These are phyloP conservation scores for Lacanobia wlatinum DNA, from an alignment of 2,888 invertebrate species.

Conservation along the genomic window DNA sequence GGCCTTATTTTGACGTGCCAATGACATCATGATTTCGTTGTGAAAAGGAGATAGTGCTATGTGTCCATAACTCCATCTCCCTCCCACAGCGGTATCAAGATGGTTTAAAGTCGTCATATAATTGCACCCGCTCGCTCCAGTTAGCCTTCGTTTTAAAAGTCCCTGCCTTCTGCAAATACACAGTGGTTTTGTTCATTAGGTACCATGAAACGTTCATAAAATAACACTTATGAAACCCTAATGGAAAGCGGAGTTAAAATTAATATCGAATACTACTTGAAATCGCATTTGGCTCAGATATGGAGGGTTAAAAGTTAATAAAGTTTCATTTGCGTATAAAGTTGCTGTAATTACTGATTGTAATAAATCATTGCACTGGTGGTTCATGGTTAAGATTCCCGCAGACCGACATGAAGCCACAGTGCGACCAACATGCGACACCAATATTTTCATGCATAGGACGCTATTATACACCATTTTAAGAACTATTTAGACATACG, in stretches of 20 bases:
- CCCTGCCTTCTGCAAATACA: neutral
- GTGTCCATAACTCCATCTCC: no score
- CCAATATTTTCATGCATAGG: neutral
- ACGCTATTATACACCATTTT: neutral
- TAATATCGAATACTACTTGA: constrained; percentile 41
- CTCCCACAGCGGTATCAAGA: no score
- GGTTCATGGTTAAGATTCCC: neutral
- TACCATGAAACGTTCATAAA: constrained; percentile 4
- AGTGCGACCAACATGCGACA: neutral
- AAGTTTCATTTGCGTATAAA: constrained; percentile 26
- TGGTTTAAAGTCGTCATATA: no score
- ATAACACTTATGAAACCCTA: constrained; percentile 23
- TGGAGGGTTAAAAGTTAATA: constrained; percentile 37
- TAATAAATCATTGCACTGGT: constrained; percentile 24
- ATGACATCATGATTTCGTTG: no score
- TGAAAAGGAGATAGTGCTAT: no score
- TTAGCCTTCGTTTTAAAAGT: no score
- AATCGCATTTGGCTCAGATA: constrained; percentile 43
- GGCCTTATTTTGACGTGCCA: no score
- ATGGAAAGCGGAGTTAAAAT: constrained; percentile 35
- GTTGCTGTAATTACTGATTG: constrained; percentile 22
- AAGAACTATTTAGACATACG: no score
- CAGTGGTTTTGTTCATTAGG: neutral
- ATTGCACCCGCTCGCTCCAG: no score
- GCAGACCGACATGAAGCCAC: neutral